These are phyloP conservation scores for Octopus sinensis DNA, from an alignment of 1,140 invertebrate species.

Conservation along the genomic window DNA sequence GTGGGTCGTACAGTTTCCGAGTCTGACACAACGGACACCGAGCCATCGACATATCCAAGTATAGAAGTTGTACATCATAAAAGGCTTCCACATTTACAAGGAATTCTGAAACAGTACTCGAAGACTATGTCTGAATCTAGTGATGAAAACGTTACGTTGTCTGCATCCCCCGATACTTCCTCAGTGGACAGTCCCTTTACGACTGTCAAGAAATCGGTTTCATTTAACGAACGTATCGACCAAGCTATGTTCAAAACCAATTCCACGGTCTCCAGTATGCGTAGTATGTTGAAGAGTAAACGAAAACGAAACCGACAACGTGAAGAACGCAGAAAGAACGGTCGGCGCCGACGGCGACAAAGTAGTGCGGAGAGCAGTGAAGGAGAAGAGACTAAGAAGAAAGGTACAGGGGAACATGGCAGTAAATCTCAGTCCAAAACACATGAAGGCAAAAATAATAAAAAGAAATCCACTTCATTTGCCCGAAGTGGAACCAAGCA, in stretches of 20 bases:
- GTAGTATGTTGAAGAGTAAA: conserved; percentile 49
- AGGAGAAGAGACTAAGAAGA: neutral
- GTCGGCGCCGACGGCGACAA: conserved; percentile 12
- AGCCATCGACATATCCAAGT: conserved; percentile 31
- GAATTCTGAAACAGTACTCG: conserved; percentile 53
- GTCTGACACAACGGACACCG: neutral
- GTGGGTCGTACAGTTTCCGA: neutral
- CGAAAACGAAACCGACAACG: conserved; percentile 42
- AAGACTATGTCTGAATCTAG: conserved; percentile 55
- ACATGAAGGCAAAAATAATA: neutral
- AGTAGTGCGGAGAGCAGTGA: conserved; percentile 7
- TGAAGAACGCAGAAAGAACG: conserved; percentile 38
- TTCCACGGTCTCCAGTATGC: conserved; percentile 48
- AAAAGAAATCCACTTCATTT: neutral
- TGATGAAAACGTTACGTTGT: conserved; percentile 39
- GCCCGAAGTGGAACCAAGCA: neutral
- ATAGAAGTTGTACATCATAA: conserved; percentile 49
- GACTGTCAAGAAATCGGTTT: conserved; percentile 42
- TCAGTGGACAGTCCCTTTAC: conserved; percentile 32
- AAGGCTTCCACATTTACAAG: conserved; percentile 42
- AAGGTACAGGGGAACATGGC: neutral
- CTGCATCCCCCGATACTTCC: conserved; percentile 27
- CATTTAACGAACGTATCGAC: conserved; percentile 52
- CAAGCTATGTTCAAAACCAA: conserved; percentile 45
- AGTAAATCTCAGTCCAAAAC: neutral